These are phyloP conservation scores for Phenganax marumi DNA, from an alignment of 92 coral and sea anemone species.

Conservation along the genomic window DNA sequence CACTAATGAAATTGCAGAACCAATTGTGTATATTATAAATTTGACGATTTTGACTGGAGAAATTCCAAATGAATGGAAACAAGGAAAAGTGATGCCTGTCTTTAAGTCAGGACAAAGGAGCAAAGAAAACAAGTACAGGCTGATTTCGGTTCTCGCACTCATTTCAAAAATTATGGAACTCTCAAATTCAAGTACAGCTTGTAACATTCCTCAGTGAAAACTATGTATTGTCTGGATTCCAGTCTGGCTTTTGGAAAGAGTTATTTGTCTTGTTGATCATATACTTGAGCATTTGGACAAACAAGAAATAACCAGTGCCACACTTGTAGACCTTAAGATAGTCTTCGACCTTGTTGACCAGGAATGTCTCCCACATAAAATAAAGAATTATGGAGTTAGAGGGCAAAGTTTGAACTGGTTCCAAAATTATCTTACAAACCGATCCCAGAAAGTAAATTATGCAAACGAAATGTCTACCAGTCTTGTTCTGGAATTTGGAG, in stretches of 20 bases:
- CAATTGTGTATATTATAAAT: slow-evolving; percentile 25
- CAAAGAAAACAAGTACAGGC: slow-evolving; percentile 20
- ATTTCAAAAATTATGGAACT: slow-evolving; percentile 46
- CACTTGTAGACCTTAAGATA: slow-evolving; percentile 50
- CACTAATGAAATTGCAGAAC: slow-evolving; percentile 33
- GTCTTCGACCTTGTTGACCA: slow-evolving; percentile 55
- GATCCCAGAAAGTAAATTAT: slow-evolving; percentile 41
- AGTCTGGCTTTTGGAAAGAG: slow-evolving; percentile 25
- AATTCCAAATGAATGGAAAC: slow-evolving; percentile 41
- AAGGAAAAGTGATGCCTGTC: slow-evolving; percentile 30
- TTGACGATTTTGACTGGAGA: slow-evolving; percentile 23
- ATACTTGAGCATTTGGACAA: slow-evolving; percentile 29
- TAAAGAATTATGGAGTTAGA: slow-evolving; percentile 58
- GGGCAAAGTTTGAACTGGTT: slow-evolving; percentile 40
- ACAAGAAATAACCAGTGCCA: slow-evolving; percentile 44
- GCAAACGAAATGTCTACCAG: slow-evolving; percentile 51
- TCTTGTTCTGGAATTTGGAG: slow-evolving; percentile 34
- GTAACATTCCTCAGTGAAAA: slow-evolving; percentile 26
- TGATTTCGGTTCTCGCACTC: slow-evolving; percentile 27
- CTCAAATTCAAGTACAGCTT: slow-evolving; percentile 38
- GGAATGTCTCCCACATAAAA: slow-evolving; percentile 27
- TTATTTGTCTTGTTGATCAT: slow-evolving; percentile 18
- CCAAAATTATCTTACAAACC: slow-evolving; percentile 48
- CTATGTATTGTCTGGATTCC: slow-evolving; percentile 12
- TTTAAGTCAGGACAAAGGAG: slow-evolving; percentile 26